Evolutionary conservation across 2,888 invertebrate species (phyloP).

Genomic region (Amiota mariae): DNA sequence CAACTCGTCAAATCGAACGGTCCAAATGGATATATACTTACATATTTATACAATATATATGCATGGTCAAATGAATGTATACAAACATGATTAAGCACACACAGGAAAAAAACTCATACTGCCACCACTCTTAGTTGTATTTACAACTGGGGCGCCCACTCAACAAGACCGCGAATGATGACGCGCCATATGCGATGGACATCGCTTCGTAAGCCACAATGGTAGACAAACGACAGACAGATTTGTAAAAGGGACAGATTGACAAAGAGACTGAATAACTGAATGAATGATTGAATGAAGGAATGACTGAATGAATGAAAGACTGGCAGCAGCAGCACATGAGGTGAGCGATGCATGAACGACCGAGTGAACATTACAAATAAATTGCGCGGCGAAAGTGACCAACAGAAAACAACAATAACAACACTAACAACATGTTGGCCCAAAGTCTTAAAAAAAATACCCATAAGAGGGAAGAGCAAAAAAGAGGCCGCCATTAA

Average conservation of each 20-base stretch:
- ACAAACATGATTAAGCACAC: slow-evolving; percentile 14
- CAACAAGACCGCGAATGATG: slow-evolving; percentile 21
- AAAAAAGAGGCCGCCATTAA: slow-evolving; percentile 9
- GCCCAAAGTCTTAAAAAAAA: background rate
- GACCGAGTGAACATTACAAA: background rate
- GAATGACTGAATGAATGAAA: too few relatives aligned
- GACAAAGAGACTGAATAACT: slow-evolving; percentile 36
- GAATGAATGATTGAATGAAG: too few relatives aligned
- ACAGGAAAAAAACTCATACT: background rate
- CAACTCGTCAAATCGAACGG: too few relatives aligned
- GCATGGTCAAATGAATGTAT: background rate
- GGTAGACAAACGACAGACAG: slow-evolving; percentile 6
- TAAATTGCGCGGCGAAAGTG: slow-evolving; percentile 21
- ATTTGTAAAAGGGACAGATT: slow-evolving; percentile 35
- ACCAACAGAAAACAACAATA: background rate
- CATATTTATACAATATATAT: background rate
- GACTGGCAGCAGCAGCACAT: background rate
- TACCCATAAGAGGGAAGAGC: background rate
- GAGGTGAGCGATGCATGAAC: slow-evolving; percentile 11
- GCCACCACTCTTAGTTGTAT: too few relatives aligned
- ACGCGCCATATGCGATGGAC: too few relatives aligned
- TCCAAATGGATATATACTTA: too few relatives aligned
- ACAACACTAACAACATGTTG: background rate
- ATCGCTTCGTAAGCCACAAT: too few relatives aligned
- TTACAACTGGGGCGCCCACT: slow-evolving; percentile 46